Evolutionary conservation across 37 sponge, comb jelly and placozoan genomes (phyloP), one percentile per base, ranked within the genome.

Genomic region (Chondrosia reniformis): DNA sequence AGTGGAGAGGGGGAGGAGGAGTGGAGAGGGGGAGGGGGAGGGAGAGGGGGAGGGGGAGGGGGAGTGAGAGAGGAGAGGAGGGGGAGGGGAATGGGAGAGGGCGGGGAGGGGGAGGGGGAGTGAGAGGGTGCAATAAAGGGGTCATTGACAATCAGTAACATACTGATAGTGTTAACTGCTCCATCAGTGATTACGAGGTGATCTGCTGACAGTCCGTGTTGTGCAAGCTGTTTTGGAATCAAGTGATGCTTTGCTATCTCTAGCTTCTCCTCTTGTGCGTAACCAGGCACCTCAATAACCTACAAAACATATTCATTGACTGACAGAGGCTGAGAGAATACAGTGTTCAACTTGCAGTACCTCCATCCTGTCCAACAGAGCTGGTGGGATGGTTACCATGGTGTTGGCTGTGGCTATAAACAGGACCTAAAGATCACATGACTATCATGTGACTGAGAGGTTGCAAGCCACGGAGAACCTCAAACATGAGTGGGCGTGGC

Each of bases 331-430:
- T 10, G 25, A 45, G 33, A 33, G 21, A 13, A 69, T 7, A 69
- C 43, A 9, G 22, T 15, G 25, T 36, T 21, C 46, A 30, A 41
- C 83, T n/a, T n/a, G n/a, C n/a, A n/a, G n/a, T n/a, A n/a, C 93
- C 89, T 95, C 95, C 93, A 95, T 85, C 46, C 95, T 42, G 63
- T 95, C 95, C 55, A 83, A 76, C 63, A 95, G 82, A 17, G 96
- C 78, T 9, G 82, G 44, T 22, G 96, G 88, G 25, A 95, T 86
- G 38, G 92, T 81, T 21, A 75, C 56, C n/a, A 52, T 81, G 25
- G 87, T 89, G 82, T 95, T 95, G 45, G 92, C 96, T 63, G 96
- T 95, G 5, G 90, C 90, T 12, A 95, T 86, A 58, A 95, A 95
- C 33, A 95, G 45, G 4, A 95, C 92, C 82, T 81, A 25, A 75